Evolutionary conservation across 2,888 invertebrate species (phyloP).

Genomic region (Maniola hyperantus): DNA sequence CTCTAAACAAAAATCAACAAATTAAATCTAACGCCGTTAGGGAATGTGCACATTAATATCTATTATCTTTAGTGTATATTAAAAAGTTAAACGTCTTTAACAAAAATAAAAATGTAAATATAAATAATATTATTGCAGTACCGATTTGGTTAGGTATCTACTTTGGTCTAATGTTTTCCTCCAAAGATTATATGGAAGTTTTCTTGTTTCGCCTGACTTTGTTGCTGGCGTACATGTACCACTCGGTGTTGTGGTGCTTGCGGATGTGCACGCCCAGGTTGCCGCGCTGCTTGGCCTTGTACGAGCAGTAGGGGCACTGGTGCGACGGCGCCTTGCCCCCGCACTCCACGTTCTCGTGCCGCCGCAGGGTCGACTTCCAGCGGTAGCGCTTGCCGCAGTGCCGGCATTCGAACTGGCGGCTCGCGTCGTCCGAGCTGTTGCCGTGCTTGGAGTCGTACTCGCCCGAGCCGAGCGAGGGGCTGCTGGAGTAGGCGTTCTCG

Average conservation of each 20-base stretch:
- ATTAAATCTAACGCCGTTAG: constrained; percentile 72
- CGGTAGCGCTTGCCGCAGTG: constrained; percentile 93
- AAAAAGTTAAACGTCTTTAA: constrained; percentile 63
- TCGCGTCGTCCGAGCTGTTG: constrained; percentile 75
- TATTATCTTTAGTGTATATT: constrained; percentile 72
- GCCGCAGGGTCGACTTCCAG: constrained; percentile 92
- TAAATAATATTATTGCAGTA: constrained; percentile 78
- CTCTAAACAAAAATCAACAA: constrained; percentile 79
- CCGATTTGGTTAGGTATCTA: constrained; percentile 80
- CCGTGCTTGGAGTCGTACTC: constrained; percentile 56
- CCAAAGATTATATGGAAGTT: constrained; percentile 50
- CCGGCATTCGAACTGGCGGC: constrained; percentile 88
- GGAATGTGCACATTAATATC: constrained; percentile 78
- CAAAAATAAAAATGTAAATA: constrained; percentile 66
- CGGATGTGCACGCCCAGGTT: constrained; percentile 91
- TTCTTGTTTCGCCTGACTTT: constrained; percentile 77
- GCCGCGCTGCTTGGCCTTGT: constrained; percentile 90
- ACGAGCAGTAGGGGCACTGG: constrained; percentile 90
- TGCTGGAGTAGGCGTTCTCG: constrained; percentile 45
- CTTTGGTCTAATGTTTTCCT: constrained; percentile 68
- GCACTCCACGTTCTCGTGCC: constrained; percentile 93
- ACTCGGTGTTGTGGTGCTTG: constrained; percentile 86
- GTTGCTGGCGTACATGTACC: constrained; percentile 78
- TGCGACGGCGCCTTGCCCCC: constrained; percentile 92
- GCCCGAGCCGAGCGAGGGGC: constrained; percentile 27